Percentiles rank a stretch among this genome's conserved stretches.
phyloP scores from a whole-genome alignment of 1,140 invertebrate species.

The Uloborus diversus region DNA sequence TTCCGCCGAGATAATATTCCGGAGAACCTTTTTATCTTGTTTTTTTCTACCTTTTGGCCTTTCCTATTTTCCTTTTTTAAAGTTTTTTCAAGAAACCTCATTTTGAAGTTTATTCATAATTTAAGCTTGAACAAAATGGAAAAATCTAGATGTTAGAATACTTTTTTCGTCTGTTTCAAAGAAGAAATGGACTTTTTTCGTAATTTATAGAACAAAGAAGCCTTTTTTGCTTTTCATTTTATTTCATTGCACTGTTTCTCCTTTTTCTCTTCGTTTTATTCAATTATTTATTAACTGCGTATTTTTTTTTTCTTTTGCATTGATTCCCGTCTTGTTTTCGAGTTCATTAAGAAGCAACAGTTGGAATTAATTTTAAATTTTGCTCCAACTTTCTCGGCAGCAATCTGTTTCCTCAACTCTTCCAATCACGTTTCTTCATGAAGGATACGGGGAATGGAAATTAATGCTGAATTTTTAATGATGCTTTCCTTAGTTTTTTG shows the following conservation, averaged over 20 bases:
- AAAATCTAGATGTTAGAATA: slow-evolving; percentile 22
- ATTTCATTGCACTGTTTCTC: not conserved
- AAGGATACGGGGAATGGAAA: too few relatives aligned
- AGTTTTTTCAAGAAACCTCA: slow-evolving; percentile 30
- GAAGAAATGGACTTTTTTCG: slow-evolving; percentile 20
- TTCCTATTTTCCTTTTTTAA: slow-evolving; percentile 20
- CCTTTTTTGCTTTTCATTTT: not conserved
- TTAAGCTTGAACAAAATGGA: slow-evolving; percentile 28
- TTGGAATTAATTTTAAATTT: too few relatives aligned
- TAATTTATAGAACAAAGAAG: slow-evolving; percentile 44
- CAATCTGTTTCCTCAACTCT: too few relatives aligned
- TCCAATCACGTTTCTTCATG: too few relatives aligned
- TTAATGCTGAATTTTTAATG: too few relatives aligned
- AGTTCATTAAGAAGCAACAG: slow-evolving; percentile 17
- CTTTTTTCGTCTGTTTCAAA: slow-evolving; percentile 1
- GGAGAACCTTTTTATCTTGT: slow-evolving; percentile 8
- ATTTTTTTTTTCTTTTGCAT: not conserved
- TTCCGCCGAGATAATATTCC: slow-evolving; percentile 40
- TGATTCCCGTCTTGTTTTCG: not conserved
- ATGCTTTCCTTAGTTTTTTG: too few relatives aligned
- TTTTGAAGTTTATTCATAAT: slow-evolving; percentile 47
- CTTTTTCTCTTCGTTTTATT: not conserved
- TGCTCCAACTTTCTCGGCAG: too few relatives aligned
- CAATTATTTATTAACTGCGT: not conserved
- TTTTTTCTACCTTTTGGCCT: slow-evolving; percentile 16